phyloP scores from a whole-genome alignment of 2,797 vertebrate species.

The Streptopelia turtur region DNA sequence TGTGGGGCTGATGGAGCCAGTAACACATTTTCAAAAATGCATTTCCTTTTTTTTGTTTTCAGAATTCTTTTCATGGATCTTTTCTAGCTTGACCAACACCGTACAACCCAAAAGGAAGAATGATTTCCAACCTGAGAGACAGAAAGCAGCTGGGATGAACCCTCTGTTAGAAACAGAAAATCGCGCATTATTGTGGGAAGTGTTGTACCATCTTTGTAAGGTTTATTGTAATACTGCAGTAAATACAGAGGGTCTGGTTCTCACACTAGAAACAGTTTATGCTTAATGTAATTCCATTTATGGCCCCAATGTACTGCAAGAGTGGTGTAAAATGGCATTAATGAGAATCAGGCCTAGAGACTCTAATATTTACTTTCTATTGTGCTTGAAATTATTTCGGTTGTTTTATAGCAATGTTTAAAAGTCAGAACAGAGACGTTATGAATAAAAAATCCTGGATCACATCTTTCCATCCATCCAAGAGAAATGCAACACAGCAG shows the following conservation, averaged over 20 bases:
- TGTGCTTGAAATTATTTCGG: conserved; percentile 3
- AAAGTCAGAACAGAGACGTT: not conserved
- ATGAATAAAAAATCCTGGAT: not conserved
- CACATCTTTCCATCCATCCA: not conserved
- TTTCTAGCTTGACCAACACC: not conserved
- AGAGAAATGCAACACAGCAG: not conserved
- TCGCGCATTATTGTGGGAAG: not conserved
- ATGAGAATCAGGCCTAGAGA: conserved; percentile 45
- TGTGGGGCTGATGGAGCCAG: fast-evolving
- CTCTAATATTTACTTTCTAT: conserved; percentile 41
- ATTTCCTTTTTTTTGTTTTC: not conserved
- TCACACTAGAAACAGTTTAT: conserved; percentile 7
- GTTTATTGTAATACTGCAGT: not conserved
- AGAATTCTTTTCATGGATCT: not conserved
- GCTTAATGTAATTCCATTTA: conserved; percentile 39
- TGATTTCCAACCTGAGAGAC: not conserved
- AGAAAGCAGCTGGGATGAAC: not conserved
- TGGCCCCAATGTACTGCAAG: not conserved
- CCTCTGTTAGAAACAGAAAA: not conserved
- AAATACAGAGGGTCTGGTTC: not conserved
- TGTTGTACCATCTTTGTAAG: not conserved
- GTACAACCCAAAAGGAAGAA: not conserved
- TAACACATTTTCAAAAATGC: not conserved
- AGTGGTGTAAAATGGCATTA: conserved; percentile 35
- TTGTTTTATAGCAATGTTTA: conserved; percentile 14